These are phyloP conservation scores for Pseudoips prasinana DNA, from an alignment of 2,888 invertebrate genomes.

Conservation along the genomic window DNA sequence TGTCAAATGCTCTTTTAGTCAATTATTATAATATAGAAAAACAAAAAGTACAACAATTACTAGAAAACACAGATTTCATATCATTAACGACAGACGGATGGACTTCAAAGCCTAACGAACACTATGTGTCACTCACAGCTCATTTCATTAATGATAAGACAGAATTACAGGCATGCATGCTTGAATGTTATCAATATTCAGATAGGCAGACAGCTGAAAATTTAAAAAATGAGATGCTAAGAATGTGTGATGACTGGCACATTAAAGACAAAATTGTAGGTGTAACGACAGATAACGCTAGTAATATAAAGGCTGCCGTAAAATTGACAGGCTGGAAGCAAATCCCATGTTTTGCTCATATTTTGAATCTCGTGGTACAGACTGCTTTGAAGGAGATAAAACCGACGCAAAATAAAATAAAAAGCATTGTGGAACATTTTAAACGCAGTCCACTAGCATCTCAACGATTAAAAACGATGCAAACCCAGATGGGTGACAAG, in stretches of 20 bases:
- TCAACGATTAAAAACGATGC: background rate
- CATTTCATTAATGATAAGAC: background rate
- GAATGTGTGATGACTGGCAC: conserved; percentile 2
- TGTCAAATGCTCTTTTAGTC: conserved; percentile 1
- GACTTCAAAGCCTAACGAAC: background rate
- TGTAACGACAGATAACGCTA: conserved; percentile 13
- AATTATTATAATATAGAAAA: background rate
- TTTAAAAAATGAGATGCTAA: conserved; percentile 1
- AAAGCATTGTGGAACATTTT: conserved; percentile 3
- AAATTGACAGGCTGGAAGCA: conserved; percentile 8
- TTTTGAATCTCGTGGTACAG: conserved; percentile 11
- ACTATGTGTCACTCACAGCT: background rate
- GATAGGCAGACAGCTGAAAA: background rate
- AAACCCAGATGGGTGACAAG: background rate
- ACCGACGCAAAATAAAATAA: conserved; percentile 1
- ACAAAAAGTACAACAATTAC: background rate
- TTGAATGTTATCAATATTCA: background rate
- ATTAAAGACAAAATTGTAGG: conserved; percentile 7
- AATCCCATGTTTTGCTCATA: conserved; percentile 17
- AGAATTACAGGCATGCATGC: background rate
- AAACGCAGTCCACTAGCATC: background rate
- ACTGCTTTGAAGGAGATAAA: conserved; percentile 7
- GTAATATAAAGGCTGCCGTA: conserved; percentile 13
- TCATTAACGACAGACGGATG: conserved; percentile 1
- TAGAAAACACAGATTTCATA: background rate